Evolutionary conservation across 2,888 invertebrate species (phyloP), one percentile per base, ranked within the genome.

Genomic region (Latheticus oryzae): DNA sequence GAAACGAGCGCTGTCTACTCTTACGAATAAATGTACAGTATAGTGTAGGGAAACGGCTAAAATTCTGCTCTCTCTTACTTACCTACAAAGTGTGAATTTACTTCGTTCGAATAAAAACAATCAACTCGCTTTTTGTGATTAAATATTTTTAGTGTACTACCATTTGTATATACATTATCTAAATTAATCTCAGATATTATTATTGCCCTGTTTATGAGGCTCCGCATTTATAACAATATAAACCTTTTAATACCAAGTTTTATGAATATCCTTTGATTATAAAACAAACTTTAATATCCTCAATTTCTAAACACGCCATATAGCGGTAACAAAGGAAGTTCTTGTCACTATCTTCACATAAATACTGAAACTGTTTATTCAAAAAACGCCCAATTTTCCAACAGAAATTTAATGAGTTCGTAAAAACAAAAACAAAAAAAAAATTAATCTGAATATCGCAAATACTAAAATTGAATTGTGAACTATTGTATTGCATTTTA

Each of bases 1-100:
- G 76, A 71, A 76, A 77, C 72, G 76, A 73, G 75, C 67, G 75
- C 72, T 74, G 76, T 78, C 75, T 77, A 77, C 70, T 66, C 72
- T 74, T 73, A 45, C 45, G 45, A 32, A 74, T 73, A 72, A 71
- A 71, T 76, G 74, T 75, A 75, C 74, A 67, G 45, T 45, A 15
- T 32, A 16, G 45, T 32, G 11, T 23, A 16, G 71, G 69, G 67
- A 62, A 65, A 63, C 63, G 67, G 63, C 63, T 60, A 52, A 55
- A 63, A 51, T 51, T 28, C 26, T 15, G 26, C n/a, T 57, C 62
- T 53, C 62, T 62, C 61, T 48, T 42, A 56, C 60, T 21, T 45
- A 32, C 5, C 26, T n/a, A n/a, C n/a, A n/a, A n/a, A n/a, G n/a
- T n/a, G n/a, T n/a, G n/a, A n/a, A n/a, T n/a, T n/a, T n/a, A n/a